Percentiles rank a stretch among this genome's conserved stretches.
Conservation (phyloP, 2,113 vertebrate species). For the Tyrannus savana region DNA sequence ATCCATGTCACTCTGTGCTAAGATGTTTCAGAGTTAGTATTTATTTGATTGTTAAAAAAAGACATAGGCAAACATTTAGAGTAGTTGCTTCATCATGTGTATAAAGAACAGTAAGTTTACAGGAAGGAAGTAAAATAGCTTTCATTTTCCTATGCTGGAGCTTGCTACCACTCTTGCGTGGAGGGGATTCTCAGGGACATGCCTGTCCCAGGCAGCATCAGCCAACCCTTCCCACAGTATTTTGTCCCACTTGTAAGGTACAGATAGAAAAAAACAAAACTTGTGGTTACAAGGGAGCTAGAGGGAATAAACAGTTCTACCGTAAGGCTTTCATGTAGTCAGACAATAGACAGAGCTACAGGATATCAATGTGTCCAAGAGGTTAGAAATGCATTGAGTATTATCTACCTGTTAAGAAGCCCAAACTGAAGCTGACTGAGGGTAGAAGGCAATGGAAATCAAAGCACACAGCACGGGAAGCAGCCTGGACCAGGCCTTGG, state of each 20-base stretch:
- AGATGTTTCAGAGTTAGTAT: background rate
- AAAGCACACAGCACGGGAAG: background rate
- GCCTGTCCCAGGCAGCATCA: background rate
- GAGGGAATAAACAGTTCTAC: background rate
- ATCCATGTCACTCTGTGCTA: background rate
- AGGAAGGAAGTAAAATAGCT: background rate
- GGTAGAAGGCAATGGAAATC: background rate
- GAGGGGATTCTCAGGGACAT: background rate
- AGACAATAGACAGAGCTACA: background rate
- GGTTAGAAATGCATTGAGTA: accelerated
- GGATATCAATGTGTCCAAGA: background rate
- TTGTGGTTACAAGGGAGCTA: background rate
- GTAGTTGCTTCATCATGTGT: background rate
- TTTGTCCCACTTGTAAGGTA: background rate
- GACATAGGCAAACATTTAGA: background rate
- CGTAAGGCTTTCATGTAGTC: background rate
- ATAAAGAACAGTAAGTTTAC: background rate
- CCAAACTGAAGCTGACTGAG: background rate
- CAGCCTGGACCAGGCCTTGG: background rate
- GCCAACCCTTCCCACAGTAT: background rate
- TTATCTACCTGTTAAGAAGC: background rate
- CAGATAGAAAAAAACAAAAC: background rate
- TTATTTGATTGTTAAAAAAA: slow-evolving; percentile 21
- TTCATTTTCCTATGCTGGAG: background rate
- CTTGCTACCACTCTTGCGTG: background rate